These are phyloP conservation scores for Cerastis leucographa DNA, from an alignment of 2,888 invertebrate genomes.

Conservation along the genomic window DNA sequence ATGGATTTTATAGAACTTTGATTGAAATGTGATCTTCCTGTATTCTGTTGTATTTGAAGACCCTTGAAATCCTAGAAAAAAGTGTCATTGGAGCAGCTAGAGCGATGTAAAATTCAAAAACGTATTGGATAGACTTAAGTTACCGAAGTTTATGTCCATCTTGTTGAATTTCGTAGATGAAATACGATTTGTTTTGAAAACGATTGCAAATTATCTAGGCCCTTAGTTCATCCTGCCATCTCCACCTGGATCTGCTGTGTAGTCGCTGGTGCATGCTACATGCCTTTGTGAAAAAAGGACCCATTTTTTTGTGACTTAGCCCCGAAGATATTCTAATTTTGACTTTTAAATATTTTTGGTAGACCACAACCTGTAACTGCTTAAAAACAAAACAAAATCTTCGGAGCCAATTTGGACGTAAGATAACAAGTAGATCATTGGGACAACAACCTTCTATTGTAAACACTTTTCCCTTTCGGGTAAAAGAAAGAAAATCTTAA, in stretches of 20 bases:
- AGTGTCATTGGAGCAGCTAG: neutral
- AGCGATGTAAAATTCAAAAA: neutral
- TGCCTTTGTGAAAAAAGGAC: too few relatives aligned
- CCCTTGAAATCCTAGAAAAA: neutral
- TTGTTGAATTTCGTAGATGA: neutral
- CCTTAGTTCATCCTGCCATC: neutral
- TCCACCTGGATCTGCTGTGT: neutral
- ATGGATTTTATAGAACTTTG: neutral
- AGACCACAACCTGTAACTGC: too few relatives aligned
- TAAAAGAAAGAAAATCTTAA: neutral
- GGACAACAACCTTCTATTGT: neutral
- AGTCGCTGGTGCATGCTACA: too few relatives aligned
- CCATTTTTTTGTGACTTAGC: too few relatives aligned
- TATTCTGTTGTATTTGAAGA: neutral
- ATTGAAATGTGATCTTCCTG: constrained; percentile 19
- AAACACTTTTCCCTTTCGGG: too few relatives aligned
- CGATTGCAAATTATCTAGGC: neutral
- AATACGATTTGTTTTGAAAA: neutral
- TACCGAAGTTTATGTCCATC: neutral
- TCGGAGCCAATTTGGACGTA: neutral
- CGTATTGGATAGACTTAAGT: neutral
- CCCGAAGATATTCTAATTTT: too few relatives aligned
- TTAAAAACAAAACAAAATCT: neutral
- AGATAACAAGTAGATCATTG: neutral
- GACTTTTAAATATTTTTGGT: too few relatives aligned